A percentile compares a stretch with the other conserved stretches of the same genome.
Conservation (phyloP, 2,797 vertebrate species). For the Vireo griseus region DNA sequence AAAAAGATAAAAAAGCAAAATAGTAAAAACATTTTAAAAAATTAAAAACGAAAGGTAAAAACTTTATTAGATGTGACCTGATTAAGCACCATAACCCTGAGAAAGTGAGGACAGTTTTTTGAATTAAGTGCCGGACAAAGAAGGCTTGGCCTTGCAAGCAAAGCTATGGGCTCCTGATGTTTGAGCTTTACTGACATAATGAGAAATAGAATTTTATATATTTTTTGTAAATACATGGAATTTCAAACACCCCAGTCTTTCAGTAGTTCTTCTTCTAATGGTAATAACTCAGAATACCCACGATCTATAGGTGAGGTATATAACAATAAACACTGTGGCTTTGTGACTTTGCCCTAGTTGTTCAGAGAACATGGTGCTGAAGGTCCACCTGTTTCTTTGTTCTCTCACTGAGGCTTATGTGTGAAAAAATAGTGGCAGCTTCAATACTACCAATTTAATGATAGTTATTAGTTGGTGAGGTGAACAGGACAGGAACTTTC, state of each 20-base stretch:
- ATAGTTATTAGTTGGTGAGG: not conserved
- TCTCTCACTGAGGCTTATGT: not conserved
- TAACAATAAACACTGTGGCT: not conserved
- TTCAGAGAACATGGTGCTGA: not conserved
- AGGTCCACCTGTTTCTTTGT: not conserved
- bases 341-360: not conserved
- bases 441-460: not conserved
- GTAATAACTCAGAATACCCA: not conserved
- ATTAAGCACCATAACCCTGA: not conserved
- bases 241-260: not conserved
- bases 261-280: not conserved
- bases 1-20: not conserved
- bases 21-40: not conserved
- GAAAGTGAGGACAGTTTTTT: not conserved
- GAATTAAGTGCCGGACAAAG: not conserved
- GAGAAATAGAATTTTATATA: not conserved
- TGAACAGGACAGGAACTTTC: not conserved
- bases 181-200: not conserved
- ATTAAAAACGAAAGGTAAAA: accelerated
- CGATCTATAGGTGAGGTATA: accelerated
- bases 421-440: not conserved
- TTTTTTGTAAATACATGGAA: not conserved
- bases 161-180: not conserved
- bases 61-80: not conserved
- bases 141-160: not conserved